Conservation (phyloP, 2,888 invertebrate genomes). For the Caenorhabditis japonica region DNA sequence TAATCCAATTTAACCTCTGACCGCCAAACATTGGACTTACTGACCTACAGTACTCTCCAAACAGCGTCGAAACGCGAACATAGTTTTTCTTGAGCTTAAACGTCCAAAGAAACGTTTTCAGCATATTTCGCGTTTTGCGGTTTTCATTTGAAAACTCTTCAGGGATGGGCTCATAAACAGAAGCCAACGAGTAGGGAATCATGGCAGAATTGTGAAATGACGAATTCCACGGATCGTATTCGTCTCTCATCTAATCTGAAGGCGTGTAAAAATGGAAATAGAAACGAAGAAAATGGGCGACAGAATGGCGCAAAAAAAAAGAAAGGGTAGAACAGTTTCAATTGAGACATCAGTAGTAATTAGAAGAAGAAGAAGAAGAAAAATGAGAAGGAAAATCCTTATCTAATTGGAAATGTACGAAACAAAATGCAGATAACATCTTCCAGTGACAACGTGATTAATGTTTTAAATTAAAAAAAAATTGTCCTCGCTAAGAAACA, state of each 20-base stretch:
- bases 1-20: too few relatives aligned
- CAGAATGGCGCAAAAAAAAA: slow-evolving; percentile 20
- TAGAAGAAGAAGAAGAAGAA: neutral
- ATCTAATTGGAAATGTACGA: slow-evolving; percentile 35
- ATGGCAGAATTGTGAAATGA: slow-evolving; percentile 22
- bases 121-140: slow-evolving; percentile 15
- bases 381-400: slow-evolving; percentile 24
- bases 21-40: too few relatives aligned
- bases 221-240: slow-evolving; percentile 45
- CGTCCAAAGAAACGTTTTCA: slow-evolving; percentile 52
- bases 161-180: slow-evolving; percentile 30
- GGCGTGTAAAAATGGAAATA: slow-evolving; percentile 6
- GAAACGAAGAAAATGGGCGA: neutral
- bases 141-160: slow-evolving; percentile 53
- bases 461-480: too few relatives aligned
- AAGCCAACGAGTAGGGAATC: slow-evolving; percentile 39
- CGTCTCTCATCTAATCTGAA: slow-evolving; percentile 38
- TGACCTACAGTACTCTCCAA: slow-evolving; percentile 66
- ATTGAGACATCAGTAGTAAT: slow-evolving; percentile 32
- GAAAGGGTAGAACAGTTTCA: slow-evolving; percentile 14
- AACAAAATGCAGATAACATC: slow-evolving; percentile 46
- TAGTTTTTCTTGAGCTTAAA: slow-evolving; percentile 60
- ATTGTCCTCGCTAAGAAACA: too few relatives aligned
- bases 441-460: neutral
- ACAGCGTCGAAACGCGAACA: slow-evolving; percentile 54